Evolutionary conservation across 2,888 invertebrate species (phyloP), one percentile per base, ranked within the genome.

Genomic region (Polia nebulosa): DNA sequence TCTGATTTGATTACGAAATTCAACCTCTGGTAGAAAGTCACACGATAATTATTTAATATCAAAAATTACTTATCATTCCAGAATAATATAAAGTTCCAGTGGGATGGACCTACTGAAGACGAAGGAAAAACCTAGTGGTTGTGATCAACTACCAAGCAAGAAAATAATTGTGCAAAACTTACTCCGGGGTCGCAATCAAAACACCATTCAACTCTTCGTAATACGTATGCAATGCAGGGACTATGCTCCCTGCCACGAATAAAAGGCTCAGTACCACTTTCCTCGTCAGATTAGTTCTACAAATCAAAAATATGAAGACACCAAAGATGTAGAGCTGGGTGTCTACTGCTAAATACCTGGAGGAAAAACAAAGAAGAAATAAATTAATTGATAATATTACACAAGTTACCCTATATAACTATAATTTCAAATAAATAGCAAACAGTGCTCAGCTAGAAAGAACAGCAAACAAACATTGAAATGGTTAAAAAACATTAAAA

Each of bases 281-380:
- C n/a, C 79, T 74, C 8, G 62, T n/a, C 25, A 49, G 25, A 25
- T 45, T 4, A n/a, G 61, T 74, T 27, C 62, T 68, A 58, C 78
- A 80, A 3, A 52, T 41, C 8, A 81, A 64, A 70, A 83, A 86
- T n/a, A 88, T 44, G 4, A 85, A 22, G 22, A 85, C 51, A 2
- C 85, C 87, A 2, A 88, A 1, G 17, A 73, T 66, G 65, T 78
- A 87, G n/a, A 90, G 77, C 69, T 91, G 90, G 39, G 80, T 87
- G 63, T 91, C 91, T 11, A 87, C 82, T 32, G 87, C 88, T 53
- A 90, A 62, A 64, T 87, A 88, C 90, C 90, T 90, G 69, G 11
- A 22, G 0, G 9, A 22, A 45, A 17, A 6, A 62, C 45, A 32
- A 67, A 1, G 4, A 17, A 34, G 0, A 49, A 5, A 15, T 2